These are phyloP conservation scores for Dryococelus australis DNA, from an alignment of 2,888 invertebrate genomes.

Conservation along the genomic window DNA sequence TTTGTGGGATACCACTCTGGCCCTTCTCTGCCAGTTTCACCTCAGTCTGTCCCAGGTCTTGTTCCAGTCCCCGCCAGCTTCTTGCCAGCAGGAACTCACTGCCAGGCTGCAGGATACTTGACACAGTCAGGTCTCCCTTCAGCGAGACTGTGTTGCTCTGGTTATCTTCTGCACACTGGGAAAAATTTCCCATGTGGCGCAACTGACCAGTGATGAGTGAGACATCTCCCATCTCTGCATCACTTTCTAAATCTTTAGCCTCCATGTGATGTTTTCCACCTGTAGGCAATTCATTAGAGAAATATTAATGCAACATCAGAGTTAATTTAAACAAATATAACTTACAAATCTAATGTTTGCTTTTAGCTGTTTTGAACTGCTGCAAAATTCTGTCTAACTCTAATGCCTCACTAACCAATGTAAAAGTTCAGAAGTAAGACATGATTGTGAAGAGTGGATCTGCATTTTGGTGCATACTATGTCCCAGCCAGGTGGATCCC, in stretches of 20 bases:
- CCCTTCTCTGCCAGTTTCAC: slow-evolving; percentile 75
- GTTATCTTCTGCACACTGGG: neutral
- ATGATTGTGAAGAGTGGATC: too few relatives aligned
- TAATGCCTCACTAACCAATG: too few relatives aligned
- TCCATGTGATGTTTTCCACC: neutral
- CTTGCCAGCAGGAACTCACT: slow-evolving; percentile 71
- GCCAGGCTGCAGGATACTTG: slow-evolving; percentile 56
- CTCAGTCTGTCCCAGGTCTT: slow-evolving; percentile 76
- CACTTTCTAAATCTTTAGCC: neutral
- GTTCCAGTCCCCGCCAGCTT: slow-evolving; percentile 88
- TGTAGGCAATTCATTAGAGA: neutral
- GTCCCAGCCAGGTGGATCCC: too few relatives aligned
- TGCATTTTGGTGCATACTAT: too few relatives aligned
- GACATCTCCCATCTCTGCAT: slow-evolving; percentile 64
- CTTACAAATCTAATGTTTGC: neutral
- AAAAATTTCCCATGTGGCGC: slow-evolving; percentile 57
- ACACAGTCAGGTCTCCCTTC: neutral
- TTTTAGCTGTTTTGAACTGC: neutral
- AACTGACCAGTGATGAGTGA: slow-evolving; percentile 79
- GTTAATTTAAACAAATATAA: neutral
- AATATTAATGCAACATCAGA: neutral
- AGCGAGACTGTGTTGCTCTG: neutral
- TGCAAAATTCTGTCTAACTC: too few relatives aligned
- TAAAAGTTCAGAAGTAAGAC: too few relatives aligned
- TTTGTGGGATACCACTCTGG: slow-evolving; percentile 74